Base-by-base conservation (phyloP, 2,113 vertebrate species). In the Vireo altiloquus region DNA sequence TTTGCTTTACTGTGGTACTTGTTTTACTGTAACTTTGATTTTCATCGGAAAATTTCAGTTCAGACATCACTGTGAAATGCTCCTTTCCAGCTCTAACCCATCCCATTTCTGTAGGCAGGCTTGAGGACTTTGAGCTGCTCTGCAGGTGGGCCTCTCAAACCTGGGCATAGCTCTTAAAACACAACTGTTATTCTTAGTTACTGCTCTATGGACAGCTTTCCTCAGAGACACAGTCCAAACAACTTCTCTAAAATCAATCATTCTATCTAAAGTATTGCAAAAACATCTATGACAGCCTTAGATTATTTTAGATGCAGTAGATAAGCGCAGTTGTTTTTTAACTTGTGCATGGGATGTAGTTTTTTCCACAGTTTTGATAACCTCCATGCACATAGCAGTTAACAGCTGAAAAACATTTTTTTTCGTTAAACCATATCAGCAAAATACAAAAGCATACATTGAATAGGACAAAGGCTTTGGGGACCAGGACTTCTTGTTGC, bases 281-380 rank as follows among this genome's bases (percentile, higher is more conserved):
- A 93, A 96, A 80, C 76, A 91, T 50, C 72, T 66, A 53, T 61
- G 94, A 96, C 91, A 95, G 72, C 72, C 61, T 37, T n/a, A 77
- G 89, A 92, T 80, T 91, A 90, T 95, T 96, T 97, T 91, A 95
- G 92, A 86, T 82, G 75, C 57, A 79, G 61, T 42, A 77, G 88
- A 81, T 89, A 87, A 81, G 35, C 0, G 0, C 77, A 50, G 92
- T 92, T 95, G 61, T 50, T 92, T 84, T 94, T 84, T 84, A 79
- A 92, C 80, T 96, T 70, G 66, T 90, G 37, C 46, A 20, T 11
- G 27, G 71, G 94, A 72, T 84, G 76, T 82, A 77, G 82, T 76
- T 83, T 87, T 93, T 63, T 44, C 71, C 88, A 74, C 72, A 68
- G 87, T 91, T 98, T 96, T 96, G 93, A 90, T 96, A 96, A 96